phyloP scores from a whole-genome alignment of 2,888 invertebrate genomes.

The Drepana falcataria region DNA sequence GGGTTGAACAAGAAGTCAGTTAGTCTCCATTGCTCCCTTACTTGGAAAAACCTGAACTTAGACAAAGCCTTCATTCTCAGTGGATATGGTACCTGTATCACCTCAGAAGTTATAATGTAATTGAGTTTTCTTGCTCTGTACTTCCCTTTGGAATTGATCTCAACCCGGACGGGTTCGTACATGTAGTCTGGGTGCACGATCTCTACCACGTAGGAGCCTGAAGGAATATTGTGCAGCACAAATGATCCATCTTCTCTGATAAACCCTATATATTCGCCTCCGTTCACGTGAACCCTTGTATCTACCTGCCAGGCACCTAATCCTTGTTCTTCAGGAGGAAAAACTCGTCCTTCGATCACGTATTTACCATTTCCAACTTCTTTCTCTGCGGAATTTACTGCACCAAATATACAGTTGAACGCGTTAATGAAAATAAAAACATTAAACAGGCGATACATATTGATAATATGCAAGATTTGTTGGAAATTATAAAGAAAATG shows the following conservation, averaged over 20 bases:
- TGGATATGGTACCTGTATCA: constrained; percentile 95
- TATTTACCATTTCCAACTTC: constrained; percentile 78
- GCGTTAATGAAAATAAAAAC: constrained; percentile 12
- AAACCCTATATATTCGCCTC: constrained; percentile 92
- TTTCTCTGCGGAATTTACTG: constrained; percentile 50
- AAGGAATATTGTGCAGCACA: constrained; percentile 90
- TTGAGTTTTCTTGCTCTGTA: constrained; percentile 96
- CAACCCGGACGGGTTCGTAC: constrained; percentile 96
- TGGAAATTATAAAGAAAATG: neutral
- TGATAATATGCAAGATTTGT: neutral
- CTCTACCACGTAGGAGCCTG: constrained; percentile 96
- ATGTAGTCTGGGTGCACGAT: constrained; percentile 92
- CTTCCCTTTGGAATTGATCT: constrained; percentile 98
- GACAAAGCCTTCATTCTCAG: constrained; percentile 91
- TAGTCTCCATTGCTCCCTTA: constrained; percentile 96
- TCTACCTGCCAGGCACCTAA: constrained; percentile 85
- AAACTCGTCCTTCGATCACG: constrained; percentile 89
- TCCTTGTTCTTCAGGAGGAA: constrained; percentile 82
- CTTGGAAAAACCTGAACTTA: constrained; percentile 92
- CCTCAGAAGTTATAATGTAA: constrained; percentile 93
- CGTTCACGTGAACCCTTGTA: constrained; percentile 90
- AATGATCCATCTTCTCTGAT: constrained; percentile 95
- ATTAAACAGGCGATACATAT: constrained; percentile 5
- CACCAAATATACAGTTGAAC: constrained; percentile 30
- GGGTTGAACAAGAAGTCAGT: constrained; percentile 98